Evolutionary conservation across 2,888 invertebrate species (phyloP), one percentile per base, ranked within the genome.

Genomic region (Polymixis lichenea): DNA sequence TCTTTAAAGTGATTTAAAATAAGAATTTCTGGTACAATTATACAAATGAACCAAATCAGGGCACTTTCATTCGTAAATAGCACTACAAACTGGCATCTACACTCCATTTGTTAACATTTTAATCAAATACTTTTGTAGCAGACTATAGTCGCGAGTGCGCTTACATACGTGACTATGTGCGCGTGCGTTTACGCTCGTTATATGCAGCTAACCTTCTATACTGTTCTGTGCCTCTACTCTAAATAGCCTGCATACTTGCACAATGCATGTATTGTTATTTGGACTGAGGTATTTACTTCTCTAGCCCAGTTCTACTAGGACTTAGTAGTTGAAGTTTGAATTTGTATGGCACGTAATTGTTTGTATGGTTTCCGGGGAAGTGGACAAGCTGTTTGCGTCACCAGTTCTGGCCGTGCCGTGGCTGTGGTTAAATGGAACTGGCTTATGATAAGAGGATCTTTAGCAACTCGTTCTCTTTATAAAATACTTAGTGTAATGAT

Each of bases 241-340:
- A 51, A 19, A 53, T 69, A 60, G 71, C 66, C 70, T 71, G 77
- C 75, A 83, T 86, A 80, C 73, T 80, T 83, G 75, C 61, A 68
- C 61, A 68, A 43, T 81, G 65, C 71, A 77, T 61, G 76, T 68
- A 76, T 68, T 80, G 70, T 75, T 75, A 67, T 67, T 81, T 46
- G 51, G 56, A 49, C 70, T 58, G 46, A 75, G 49, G 66, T 80
- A 81, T 71, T 67, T 70, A 75, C 80, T 69, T 80, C 60, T 1
- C 55, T 53, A 56, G 55, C 80, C 69, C 46, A 80, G 80, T 75
- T 80, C 65, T 53, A 53, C 17, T 64, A 60, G 22, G 55, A 67
- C 79, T 79, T 78, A 66, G 72, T 55, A 78, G 32, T 62, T 64
- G 58, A 74, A 68, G 80, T 80, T 80, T 55, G 75, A 75, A 73